Conservation (phyloP, 2,888 invertebrate genomes). For the Electrophaes corylata region DNA sequence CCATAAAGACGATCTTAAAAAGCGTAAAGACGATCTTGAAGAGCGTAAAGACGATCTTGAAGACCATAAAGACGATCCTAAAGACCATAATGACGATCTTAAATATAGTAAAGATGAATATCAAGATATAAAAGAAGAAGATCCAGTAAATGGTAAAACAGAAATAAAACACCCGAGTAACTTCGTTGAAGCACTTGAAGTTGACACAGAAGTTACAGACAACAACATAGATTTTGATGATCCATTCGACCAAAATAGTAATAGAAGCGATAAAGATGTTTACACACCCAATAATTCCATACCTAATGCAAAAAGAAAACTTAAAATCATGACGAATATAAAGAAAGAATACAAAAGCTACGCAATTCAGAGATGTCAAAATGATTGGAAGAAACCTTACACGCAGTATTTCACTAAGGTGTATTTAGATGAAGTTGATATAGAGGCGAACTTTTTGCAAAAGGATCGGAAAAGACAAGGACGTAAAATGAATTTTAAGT, state of each 20-base stretch:
- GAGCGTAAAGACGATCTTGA: background rate
- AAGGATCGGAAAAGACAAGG: slow-evolving; percentile 35
- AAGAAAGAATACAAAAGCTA: slow-evolving; percentile 27
- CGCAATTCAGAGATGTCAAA: slow-evolving; percentile 2
- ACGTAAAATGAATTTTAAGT: slow-evolving; percentile 19
- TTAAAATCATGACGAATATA: slow-evolving; percentile 11
- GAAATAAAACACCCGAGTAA: background rate
- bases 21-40: background rate
- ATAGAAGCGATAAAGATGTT: background rate
- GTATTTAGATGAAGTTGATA: slow-evolving; percentile 29
- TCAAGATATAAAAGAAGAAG: background rate
- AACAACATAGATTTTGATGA: background rate
- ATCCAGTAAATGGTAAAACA: background rate
- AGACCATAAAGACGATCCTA: background rate
- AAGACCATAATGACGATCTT: background rate
- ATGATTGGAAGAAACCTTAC: slow-evolving; percentile 20
- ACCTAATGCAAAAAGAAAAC: background rate
- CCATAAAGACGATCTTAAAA: background rate
- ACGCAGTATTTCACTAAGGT: slow-evolving; percentile 22
- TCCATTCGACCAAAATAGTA: background rate
- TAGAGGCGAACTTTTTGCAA: slow-evolving; percentile 34
- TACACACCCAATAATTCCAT: background rate
- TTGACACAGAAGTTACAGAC: background rate
- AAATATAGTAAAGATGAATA: background rate
- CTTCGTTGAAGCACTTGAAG: background rate